These are phyloP conservation scores for Rafetus swinhoei DNA, from an alignment of 2,113 vertebrate species.

Conservation along the genomic window DNA sequence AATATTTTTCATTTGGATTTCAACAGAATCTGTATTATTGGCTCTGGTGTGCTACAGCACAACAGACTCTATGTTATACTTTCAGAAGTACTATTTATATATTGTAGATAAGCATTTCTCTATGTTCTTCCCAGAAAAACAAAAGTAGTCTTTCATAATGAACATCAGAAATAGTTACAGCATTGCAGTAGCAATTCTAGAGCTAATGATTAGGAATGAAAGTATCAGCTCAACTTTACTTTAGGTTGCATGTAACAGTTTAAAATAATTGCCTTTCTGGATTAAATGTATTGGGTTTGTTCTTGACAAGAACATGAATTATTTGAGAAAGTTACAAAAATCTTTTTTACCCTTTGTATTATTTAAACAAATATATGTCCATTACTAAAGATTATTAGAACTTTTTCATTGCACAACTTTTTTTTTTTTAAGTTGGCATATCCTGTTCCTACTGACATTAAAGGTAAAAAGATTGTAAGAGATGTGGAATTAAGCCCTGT, in stretches of 20 bases:
- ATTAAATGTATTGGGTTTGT: background rate
- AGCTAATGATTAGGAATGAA: background rate
- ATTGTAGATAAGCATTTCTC: constrained; percentile 16
- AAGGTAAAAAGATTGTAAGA: background rate
- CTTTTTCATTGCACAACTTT: background rate
- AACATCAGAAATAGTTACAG: constrained; percentile 12
- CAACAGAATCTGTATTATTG: constrained; percentile 30
- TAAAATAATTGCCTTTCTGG: background rate
- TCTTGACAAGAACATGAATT: background rate
- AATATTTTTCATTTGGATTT: constrained; percentile 32
- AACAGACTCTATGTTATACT: constrained; percentile 24
- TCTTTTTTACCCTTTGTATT: background rate
- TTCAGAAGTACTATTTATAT: constrained; percentile 41
- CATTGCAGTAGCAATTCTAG: background rate
- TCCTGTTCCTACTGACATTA: background rate
- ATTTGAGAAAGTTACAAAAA: background rate
- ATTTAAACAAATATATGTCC: background rate
- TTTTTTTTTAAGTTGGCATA: background rate
- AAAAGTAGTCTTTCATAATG: constrained; percentile 33
- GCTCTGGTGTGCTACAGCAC: background rate
- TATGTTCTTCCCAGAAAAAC: constrained; percentile 44
- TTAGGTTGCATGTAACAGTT: background rate
- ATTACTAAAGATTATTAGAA: background rate
- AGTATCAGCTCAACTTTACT: background rate
- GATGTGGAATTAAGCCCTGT: background rate